These are phyloP conservation scores for Hoplias malabaricus DNA, from an alignment of 2,113 vertebrate species.

Conservation along the genomic window DNA sequence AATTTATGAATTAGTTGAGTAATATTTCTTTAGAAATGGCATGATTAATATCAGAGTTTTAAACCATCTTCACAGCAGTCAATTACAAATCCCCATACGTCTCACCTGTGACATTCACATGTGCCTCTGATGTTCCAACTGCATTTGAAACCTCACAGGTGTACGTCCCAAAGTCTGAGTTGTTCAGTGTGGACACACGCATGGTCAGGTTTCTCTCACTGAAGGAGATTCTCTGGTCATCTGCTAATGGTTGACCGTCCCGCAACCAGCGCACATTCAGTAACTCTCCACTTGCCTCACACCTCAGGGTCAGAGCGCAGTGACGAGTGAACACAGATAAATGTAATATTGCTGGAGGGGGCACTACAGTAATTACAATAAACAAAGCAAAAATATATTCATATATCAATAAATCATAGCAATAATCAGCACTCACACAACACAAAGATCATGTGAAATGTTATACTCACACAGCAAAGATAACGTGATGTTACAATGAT, in stretches of 20 bases:
- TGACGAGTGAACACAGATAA: background rate
- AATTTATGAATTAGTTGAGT: too few relatives aligned
- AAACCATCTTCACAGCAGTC: background rate
- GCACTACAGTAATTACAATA: slow-evolving; percentile 12
- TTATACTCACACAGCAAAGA: slow-evolving; percentile 49
- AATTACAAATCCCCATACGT: background rate
- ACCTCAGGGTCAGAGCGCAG: slow-evolving; percentile 34
- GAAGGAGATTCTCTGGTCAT: slow-evolving; percentile 34
- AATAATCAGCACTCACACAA: background rate
- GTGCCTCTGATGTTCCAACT: background rate
- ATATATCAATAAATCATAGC: background rate
- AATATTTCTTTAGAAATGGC: too few relatives aligned
- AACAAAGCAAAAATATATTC: background rate
- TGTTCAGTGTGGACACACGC: slow-evolving; percentile 36
- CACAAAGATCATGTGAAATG: background rate
- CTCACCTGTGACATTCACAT: slow-evolving; percentile 40
- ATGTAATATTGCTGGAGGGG: background rate
- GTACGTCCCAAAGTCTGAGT: slow-evolving; percentile 38
- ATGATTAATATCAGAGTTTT: background rate
- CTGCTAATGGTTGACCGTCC: slow-evolving; percentile 20
- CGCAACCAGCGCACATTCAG: slow-evolving; percentile 43
- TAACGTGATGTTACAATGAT: background rate
- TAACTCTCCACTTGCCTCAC: slow-evolving; percentile 26
- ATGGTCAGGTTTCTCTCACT: slow-evolving; percentile 37
- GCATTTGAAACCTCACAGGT: slow-evolving; percentile 41